Evolutionary conservation across 2,797 vertebrate genomes (phyloP).

Genomic region (Novumbra hubbsi): DNA sequence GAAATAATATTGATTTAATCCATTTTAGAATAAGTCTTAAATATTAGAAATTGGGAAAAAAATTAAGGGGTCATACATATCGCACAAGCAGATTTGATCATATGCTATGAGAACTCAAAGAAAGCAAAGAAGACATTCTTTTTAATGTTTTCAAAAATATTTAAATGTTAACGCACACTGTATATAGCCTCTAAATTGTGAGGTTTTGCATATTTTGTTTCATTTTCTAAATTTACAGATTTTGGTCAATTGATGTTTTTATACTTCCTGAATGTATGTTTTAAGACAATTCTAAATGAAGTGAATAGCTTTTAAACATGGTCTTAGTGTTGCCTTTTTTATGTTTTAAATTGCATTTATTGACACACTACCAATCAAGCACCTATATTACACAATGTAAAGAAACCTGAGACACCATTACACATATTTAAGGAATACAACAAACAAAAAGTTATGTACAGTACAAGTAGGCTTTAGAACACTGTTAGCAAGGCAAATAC

Average conservation of each 20-base stretch:
- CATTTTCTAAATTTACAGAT: neutral
- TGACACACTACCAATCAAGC: neutral
- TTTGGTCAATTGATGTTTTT: neutral
- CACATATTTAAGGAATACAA: neutral
- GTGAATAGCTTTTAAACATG: conserved; percentile 6
- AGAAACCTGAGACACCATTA: neutral
- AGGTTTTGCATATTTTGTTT: neutral
- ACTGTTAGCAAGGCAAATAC: conserved; percentile 97
- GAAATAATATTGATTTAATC: too few relatives aligned
- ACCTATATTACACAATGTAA: neutral
- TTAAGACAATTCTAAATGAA: conserved; percentile 8
- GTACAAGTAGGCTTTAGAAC: conserved; percentile 76
- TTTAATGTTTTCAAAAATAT: too few relatives aligned
- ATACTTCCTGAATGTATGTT: neutral
- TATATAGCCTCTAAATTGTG: neutral
- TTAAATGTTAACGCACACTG: too few relatives aligned
- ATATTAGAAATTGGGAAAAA: too few relatives aligned
- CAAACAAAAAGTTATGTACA: neutral
- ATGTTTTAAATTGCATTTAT: neutral
- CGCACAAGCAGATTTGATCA: too few relatives aligned
- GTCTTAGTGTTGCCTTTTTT: neutral
- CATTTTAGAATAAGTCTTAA: too few relatives aligned
- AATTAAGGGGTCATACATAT: too few relatives aligned
- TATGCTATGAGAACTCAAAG: too few relatives aligned
- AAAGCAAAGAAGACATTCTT: too few relatives aligned